phyloP scores from a whole-genome alignment of 2,797 vertebrate species.

The Babyrousa celebensis region DNA sequence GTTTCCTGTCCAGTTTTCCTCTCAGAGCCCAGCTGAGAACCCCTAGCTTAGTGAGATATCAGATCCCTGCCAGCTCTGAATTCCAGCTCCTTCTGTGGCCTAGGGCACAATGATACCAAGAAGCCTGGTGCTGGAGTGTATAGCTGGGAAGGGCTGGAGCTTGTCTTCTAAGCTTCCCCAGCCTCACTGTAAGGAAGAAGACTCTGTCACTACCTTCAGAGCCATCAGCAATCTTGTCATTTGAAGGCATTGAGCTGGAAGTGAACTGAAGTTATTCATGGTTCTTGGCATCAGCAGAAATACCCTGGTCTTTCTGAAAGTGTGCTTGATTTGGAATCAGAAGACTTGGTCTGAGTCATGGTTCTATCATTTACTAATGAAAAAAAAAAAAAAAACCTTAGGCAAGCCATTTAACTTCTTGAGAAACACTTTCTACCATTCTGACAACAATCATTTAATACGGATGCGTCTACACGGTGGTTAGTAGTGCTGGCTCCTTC shows the following conservation, averaged over 20 bases:
- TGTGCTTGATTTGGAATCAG: background rate
- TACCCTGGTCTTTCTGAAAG: background rate
- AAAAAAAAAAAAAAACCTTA: background rate
- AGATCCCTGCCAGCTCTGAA: background rate
- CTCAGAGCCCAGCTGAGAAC: background rate
- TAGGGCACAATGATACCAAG: background rate
- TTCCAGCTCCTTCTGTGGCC: constrained; percentile 9
- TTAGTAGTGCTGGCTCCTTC: background rate
- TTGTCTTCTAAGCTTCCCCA: background rate
- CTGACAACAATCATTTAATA: background rate
- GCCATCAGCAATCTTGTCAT: background rate
- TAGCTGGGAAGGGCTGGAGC: background rate
- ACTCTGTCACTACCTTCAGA: background rate
- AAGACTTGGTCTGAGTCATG: background rate
- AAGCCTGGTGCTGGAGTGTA: background rate
- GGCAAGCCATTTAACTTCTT: background rate
- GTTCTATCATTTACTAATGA: constrained; percentile 12
- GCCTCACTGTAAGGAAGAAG: background rate
- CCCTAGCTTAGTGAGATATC: background rate
- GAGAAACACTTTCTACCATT: background rate
- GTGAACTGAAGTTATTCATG: background rate
- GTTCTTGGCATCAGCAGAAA: constrained; percentile 13
- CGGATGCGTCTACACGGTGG: background rate
- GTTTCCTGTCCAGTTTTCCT: background rate
- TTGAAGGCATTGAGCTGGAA: background rate